These are phyloP conservation scores for Tichodroma muraria DNA, from an alignment of 2,113 vertebrate genomes.

Conservation along the genomic window DNA sequence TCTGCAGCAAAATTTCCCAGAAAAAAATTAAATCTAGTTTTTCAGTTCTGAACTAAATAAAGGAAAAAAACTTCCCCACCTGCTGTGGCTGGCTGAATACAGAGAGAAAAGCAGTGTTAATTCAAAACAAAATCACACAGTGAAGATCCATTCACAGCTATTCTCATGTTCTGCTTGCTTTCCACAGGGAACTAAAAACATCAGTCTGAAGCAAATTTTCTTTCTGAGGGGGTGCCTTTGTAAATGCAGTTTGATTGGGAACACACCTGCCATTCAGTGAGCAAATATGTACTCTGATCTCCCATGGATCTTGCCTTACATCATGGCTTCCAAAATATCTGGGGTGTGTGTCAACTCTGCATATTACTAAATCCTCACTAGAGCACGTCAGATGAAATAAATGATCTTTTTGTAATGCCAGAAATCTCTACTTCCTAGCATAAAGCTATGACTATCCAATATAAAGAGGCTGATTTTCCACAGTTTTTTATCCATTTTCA, in stretches of 20 bases:
- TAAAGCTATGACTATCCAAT: neutral
- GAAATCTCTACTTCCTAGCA: neutral
- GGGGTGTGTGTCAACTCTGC: neutral
- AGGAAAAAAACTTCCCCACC: neutral
- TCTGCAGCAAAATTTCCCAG: neutral
- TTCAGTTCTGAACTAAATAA: constrained; percentile 3
- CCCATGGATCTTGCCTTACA: neutral
- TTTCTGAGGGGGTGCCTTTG: neutral
- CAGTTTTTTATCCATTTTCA: neutral
- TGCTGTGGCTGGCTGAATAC: neutral
- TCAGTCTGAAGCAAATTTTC: neutral
- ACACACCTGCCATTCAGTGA: neutral
- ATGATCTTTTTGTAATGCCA: neutral
- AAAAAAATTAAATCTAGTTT: neutral
- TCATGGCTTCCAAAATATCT: neutral
- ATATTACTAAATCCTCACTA: neutral
- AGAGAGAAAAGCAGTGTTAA: neutral
- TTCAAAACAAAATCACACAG: neutral
- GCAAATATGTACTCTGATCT: neutral
- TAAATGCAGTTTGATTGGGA: neutral
- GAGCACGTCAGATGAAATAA: neutral
- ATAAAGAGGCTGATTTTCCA: neutral
- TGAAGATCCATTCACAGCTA: neutral
- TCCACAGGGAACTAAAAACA: neutral
- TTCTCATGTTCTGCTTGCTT: neutral